These are phyloP conservation scores for Drosophila nannoptera DNA, from an alignment of 1,140 invertebrate genomes.

Conservation along the genomic window DNA sequence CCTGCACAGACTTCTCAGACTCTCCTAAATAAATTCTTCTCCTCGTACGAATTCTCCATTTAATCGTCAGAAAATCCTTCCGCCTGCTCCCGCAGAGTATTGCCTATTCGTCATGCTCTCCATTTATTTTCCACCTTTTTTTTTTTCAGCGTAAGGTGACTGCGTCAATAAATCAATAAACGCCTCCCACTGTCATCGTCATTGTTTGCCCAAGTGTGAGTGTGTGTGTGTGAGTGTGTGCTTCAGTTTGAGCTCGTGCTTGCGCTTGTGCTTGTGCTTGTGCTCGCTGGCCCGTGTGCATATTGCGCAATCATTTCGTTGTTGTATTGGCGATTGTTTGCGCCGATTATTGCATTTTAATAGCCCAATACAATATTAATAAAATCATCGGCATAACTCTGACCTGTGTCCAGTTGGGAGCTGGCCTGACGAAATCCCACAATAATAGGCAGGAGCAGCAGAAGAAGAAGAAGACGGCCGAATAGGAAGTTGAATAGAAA, in stretches of 20 bases:
- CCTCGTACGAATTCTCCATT: background rate
- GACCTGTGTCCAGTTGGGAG: slow-evolving; percentile 19
- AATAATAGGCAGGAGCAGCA: background rate
- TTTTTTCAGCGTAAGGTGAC: slow-evolving; percentile 38
- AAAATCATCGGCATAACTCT: slow-evolving; percentile 34
- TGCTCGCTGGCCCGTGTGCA: slow-evolving; percentile 60
- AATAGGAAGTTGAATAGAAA: background rate
- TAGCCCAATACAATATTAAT: slow-evolving; percentile 57
- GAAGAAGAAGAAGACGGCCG: background rate
- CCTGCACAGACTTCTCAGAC: too few relatives aligned
- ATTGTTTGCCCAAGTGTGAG: slow-evolving; percentile 12
- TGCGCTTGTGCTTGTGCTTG: slow-evolving; percentile 15
- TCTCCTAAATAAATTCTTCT: too few relatives aligned
- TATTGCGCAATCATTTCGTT: slow-evolving; percentile 64
- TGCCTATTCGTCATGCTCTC: background rate
- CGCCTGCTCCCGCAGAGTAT: background rate
- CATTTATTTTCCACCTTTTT: slow-evolving; percentile 1
- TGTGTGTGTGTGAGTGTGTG: background rate
- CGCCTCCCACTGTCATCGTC: slow-evolving; percentile 57
- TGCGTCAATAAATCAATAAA: slow-evolving; percentile 68
- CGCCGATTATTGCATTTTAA: slow-evolving; percentile 57
- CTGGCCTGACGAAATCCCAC: slow-evolving; percentile 5
- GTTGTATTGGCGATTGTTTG: slow-evolving; percentile 52
- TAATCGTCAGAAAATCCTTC: background rate
- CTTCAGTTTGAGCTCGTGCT: slow-evolving; percentile 6